Conservation (phyloP, 2,888 invertebrate species). For the Nomada fucata region DNA sequence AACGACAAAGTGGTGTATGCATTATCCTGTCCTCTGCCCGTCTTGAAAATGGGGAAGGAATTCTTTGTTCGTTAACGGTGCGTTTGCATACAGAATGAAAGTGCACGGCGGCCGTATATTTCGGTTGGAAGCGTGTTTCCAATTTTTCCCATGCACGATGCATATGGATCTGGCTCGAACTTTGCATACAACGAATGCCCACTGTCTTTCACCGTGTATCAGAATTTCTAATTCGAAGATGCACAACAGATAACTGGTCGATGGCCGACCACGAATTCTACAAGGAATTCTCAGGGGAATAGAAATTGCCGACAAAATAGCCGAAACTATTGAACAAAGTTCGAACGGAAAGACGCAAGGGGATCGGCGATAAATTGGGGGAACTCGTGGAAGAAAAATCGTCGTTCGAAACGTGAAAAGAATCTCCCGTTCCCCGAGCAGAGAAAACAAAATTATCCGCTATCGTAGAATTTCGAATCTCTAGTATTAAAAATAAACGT, state of each 20-base stretch:
- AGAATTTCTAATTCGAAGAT: slow-evolving; percentile 42
- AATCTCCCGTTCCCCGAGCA: too few relatives aligned
- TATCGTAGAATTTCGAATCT: too few relatives aligned
- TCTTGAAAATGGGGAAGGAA: neutral
- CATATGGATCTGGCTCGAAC: slow-evolving; percentile 33
- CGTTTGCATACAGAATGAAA: slow-evolving; percentile 28
- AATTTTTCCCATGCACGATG: slow-evolving; percentile 33
- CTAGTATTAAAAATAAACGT: too few relatives aligned
- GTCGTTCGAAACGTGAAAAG: too few relatives aligned
- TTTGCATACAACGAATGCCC: slow-evolving; percentile 23
- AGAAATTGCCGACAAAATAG: neutral
- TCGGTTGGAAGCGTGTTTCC: slow-evolving; percentile 21
- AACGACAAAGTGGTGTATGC: neutral
- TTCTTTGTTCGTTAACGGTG: neutral
- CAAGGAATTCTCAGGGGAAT: neutral
- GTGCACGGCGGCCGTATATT: slow-evolving; percentile 2
- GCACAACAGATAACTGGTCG: neutral
- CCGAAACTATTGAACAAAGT: neutral
- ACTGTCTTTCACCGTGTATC: neutral
- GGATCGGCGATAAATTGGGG: too few relatives aligned
- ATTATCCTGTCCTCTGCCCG: neutral
- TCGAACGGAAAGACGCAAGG: too few relatives aligned
- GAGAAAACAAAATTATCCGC: too few relatives aligned
- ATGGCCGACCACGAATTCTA: neutral
- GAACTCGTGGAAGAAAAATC: too few relatives aligned